Conservation (phyloP, 2,888 invertebrate species). For the Incurvaria masculella region DNA sequence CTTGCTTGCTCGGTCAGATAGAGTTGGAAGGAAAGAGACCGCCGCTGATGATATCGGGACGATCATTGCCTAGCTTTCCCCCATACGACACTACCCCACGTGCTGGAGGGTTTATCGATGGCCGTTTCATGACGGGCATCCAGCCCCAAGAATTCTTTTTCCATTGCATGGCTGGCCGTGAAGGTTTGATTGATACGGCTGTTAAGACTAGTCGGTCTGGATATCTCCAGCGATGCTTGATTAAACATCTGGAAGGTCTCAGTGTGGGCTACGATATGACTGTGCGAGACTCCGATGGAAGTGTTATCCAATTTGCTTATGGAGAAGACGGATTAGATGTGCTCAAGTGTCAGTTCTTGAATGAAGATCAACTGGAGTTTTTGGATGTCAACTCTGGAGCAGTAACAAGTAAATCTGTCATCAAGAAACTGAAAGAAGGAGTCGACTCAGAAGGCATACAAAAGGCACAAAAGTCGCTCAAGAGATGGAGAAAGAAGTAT, state of each 20-base stretch:
- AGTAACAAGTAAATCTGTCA: slow-evolving; percentile 54
- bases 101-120: slow-evolving; percentile 95
- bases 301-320: slow-evolving; percentile 89
- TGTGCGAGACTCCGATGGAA: slow-evolving; percentile 92
- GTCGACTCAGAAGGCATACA: slow-evolving; percentile 46
- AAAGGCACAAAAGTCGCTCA: slow-evolving; percentile 56
- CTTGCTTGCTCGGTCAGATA: slow-evolving; percentile 95
- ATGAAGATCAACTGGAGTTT: slow-evolving; percentile 71
- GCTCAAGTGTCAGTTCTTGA: slow-evolving; percentile 80
- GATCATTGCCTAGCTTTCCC: slow-evolving; percentile 88
- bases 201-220: slow-evolving; percentile 99
- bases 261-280: slow-evolving; percentile 90
- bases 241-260: slow-evolving; percentile 98
- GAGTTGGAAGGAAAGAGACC: slow-evolving; percentile 98
- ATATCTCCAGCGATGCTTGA: slow-evolving; percentile 93
- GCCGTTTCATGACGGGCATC: slow-evolving; percentile 98
- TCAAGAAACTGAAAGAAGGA: slow-evolving; percentile 58
- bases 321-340: slow-evolving; percentile 95
- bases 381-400: slow-evolving; percentile 76
- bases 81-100: slow-evolving; percentile 85
- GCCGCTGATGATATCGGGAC: slow-evolving; percentile 91
- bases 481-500: slow-evolving; percentile 60
- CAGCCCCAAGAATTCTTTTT: slow-evolving; percentile 98
- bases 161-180: slow-evolving; percentile 99
- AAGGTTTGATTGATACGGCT: slow-evolving; percentile 98